These are phyloP conservation scores for Bombyx mandarina DNA, from an alignment of 1,140 invertebrate species.

Conservation along the genomic window DNA sequence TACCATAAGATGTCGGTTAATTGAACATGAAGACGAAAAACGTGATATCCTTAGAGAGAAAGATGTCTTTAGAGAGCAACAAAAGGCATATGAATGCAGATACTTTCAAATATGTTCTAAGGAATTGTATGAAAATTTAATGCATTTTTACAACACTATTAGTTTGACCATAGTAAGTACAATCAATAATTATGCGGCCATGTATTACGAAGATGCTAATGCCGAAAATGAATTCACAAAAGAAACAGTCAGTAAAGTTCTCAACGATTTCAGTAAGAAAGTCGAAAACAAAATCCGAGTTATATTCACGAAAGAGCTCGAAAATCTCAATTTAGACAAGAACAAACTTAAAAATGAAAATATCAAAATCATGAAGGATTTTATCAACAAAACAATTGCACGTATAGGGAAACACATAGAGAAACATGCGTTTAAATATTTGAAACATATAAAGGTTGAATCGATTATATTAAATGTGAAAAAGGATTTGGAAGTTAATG, in stretches of 20 bases:
- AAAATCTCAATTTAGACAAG: conserved; percentile 25
- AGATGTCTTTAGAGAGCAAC: not conserved
- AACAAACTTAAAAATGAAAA: conserved; percentile 25
- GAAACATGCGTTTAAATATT: conserved; percentile 15
- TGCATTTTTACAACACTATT: conserved; percentile 27
- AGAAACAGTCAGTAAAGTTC: conserved; percentile 15
- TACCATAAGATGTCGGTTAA: conserved; percentile 27
- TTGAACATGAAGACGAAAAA: conserved; percentile 10
- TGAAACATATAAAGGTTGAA: conserved; percentile 13
- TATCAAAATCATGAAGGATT: conserved; percentile 24
- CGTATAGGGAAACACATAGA: conserved; percentile 15
- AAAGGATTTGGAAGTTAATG: conserved; percentile 33
- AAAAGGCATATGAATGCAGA: conserved; percentile 15
- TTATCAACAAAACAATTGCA: conserved; percentile 18
- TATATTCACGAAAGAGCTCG: conserved; percentile 27
- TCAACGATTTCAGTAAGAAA: conserved; percentile 16
- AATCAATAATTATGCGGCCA: conserved; percentile 36
- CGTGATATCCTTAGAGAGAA: not conserved
- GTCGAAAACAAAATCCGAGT: conserved; percentile 19
- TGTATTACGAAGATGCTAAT: conserved; percentile 38
- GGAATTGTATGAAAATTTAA: conserved; percentile 36
- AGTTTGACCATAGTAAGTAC: conserved; percentile 34
- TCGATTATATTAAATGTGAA: conserved; percentile 21
- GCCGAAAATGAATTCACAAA: conserved; percentile 21
- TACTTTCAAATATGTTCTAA: conserved; percentile 31